Percentiles rank a stretch among this genome's conserved stretches.
These are phyloP conservation scores for Harlomillsia oculata DNA, from an alignment of 1,140 invertebrate species.

Conservation along the genomic window DNA sequence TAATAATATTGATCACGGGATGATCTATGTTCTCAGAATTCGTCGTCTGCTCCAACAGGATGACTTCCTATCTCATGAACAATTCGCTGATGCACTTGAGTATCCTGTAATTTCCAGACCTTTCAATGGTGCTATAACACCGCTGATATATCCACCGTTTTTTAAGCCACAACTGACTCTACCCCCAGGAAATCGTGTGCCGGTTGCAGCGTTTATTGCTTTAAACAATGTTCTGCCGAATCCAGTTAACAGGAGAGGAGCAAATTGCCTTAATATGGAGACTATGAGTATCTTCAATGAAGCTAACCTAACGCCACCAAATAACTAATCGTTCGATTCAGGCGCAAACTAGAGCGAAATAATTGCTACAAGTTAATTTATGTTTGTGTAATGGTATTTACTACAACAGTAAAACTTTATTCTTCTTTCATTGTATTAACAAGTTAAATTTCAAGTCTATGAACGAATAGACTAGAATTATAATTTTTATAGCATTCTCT, in stretches of 20 bases:
- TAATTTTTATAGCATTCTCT: too few relatives aligned
- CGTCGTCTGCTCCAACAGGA: neutral
- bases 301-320: too few relatives aligned
- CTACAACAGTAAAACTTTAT: too few relatives aligned
- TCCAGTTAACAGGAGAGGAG: neutral
- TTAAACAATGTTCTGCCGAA: neutral
- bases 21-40: neutral
- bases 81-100: neutral
- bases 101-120: neutral
- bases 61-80: neutral
- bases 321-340: too few relatives aligned
- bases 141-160: neutral
- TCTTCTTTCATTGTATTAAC: too few relatives aligned
- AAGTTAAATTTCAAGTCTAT: too few relatives aligned
- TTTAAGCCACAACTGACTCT: neutral
- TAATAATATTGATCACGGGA: constrained; percentile 9
- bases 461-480: too few relatives aligned
- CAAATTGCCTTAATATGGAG: too few relatives aligned
- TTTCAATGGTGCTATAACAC: neutral
- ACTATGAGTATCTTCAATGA: too few relatives aligned
- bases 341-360: too few relatives aligned
- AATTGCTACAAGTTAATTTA: too few relatives aligned
- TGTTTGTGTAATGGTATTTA: too few relatives aligned
- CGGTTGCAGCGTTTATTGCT: neutral
- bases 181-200: neutral